Base-by-base conservation (phyloP, 1,140 invertebrate genomes). In the Paraescarpia echinospica region DNA sequence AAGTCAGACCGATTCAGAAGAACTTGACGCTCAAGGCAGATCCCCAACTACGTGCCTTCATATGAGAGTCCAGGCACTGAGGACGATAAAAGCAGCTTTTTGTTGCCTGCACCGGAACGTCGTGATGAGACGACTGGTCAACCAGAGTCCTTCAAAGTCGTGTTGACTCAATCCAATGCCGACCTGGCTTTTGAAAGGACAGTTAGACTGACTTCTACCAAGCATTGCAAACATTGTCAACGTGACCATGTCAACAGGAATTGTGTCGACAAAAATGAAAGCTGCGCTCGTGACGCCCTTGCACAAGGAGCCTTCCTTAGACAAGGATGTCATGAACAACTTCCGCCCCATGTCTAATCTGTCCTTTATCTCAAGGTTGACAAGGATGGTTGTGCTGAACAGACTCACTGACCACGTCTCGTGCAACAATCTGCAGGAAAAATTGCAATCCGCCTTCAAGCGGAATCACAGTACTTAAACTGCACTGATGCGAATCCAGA, bases 181-280 rank as follows among this genome's bases (percentile, higher is more conserved):
- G 33, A 91, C 91, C 8, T 91, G 91, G 91, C 33, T 91, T 8
- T 22, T 35, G 35, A 91, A 92, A 34, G 48, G 59, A 35, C 33
- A 2, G 12, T 59, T 92, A 51, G 35, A 31, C 33, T 90, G 34
- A 22, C 90, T 35, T 33, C n/a, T n/a, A n/a, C n/a, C n/a, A n/a
- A n/a, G n/a, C 14, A 34, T 90, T 34, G n/a, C 90, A 35, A 51
- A 92, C 51, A 92, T 92, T 51, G 48, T 92, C 51, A 92, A 92
- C 51, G 12, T 59, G 51, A 59, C 51, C 14, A 41, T 92, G 91
- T 51, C 51, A 48, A 41, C n/a, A 33, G 91, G 91, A 8, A 4
- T 92, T 48, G 22, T 92, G 33, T 31, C 91, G 41, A 48, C 91
- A 35, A 92, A 31, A 33, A 34, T 92, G 51, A 92, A 92, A 92